phyloP scores from a whole-genome alignment of 1,140 invertebrate species.

The Calliphora vicina region DNA sequence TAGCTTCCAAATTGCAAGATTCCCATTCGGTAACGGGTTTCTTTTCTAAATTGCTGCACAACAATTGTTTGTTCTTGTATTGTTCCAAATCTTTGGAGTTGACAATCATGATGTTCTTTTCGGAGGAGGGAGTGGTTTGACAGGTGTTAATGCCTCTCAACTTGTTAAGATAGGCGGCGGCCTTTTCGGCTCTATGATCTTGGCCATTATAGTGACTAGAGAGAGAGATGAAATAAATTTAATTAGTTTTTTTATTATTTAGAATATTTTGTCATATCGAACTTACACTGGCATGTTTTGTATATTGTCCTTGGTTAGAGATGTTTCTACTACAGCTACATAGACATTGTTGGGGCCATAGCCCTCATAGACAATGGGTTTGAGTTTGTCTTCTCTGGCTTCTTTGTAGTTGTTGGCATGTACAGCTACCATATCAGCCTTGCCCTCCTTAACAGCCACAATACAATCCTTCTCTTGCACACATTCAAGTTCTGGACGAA shows the following conservation, averaged over 20 bases:
- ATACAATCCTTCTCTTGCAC: conserved; percentile 72
- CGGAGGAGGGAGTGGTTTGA: conserved; percentile 38
- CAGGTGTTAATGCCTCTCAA: conserved; percentile 49
- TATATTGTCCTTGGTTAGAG: conserved; percentile 44
- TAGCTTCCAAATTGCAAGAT: conserved; percentile 54
- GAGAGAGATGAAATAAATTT: not conserved
- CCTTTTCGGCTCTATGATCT: conserved; percentile 44
- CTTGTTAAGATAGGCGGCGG: conserved; percentile 53
- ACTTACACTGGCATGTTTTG: conserved; percentile 55
- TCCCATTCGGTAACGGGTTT: conserved; percentile 52
- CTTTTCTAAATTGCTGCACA: conserved; percentile 51
- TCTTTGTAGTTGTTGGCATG: conserved; percentile 42
- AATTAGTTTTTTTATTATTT: not conserved
- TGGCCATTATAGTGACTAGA: conserved; percentile 50
- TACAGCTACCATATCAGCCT: conserved; percentile 49
- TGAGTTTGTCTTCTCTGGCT: conserved; percentile 44
- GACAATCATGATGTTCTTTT: conserved; percentile 49
- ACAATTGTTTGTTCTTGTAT: conserved; percentile 53
- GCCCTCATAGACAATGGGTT: conserved; percentile 55
- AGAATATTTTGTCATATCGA: not conserved
- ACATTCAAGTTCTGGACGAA: conserved; percentile 76
- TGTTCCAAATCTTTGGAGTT: conserved; percentile 49
- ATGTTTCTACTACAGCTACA: conserved; percentile 52
- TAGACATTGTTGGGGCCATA: conserved; percentile 47
- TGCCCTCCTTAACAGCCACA: conserved; percentile 65